phyloP scores from a whole-genome alignment of 2,113 vertebrate species.

The Lutjanus erythropterus region DNA sequence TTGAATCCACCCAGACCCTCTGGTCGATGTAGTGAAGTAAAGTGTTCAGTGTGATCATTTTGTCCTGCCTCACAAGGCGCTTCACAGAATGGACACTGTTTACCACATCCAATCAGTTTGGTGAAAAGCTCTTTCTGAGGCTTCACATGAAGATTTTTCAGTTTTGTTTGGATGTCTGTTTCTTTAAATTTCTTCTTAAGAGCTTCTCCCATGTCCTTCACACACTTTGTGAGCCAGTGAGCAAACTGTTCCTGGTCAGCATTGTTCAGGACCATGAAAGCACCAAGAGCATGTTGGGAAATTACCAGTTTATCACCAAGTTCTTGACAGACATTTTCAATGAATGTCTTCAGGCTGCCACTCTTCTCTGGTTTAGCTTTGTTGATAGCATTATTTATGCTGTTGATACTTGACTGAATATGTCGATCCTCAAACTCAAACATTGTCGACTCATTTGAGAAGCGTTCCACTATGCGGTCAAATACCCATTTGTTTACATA shows the following conservation, averaged over 20 bases:
- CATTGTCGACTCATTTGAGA: background rate
- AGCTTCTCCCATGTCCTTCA: constrained; percentile 45
- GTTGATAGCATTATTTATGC: constrained; percentile 55
- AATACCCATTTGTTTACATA: constrained; percentile 67
- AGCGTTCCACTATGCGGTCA: constrained; percentile 10
- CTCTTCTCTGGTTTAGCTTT: constrained; percentile 16
- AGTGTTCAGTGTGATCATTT: constrained; percentile 64
- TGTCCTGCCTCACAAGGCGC: constrained; percentile 80
- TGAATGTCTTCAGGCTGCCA: constrained; percentile 53
- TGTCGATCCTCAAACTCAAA: constrained; percentile 41
- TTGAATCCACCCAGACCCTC: background rate
- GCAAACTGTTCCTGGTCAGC: constrained; percentile 65
- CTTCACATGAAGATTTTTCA: constrained; percentile 38
- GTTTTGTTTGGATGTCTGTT: background rate
- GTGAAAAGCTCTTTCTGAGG: constrained; percentile 75
- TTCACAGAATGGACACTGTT: constrained; percentile 82
- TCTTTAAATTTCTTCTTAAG: constrained; percentile 17
- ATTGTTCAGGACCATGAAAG: constrained; percentile 65
- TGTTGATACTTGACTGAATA: constrained; percentile 26
- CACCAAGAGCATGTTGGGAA: constrained; percentile 62
- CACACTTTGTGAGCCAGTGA: constrained; percentile 35
- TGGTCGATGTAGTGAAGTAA: constrained; percentile 71
- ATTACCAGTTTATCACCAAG: constrained; percentile 70
- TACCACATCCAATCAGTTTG: constrained; percentile 81
- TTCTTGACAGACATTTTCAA: constrained; percentile 56